Evolutionary conservation across 2,888 invertebrate species (phyloP).

Genomic region (Mythimna impura): DNA sequence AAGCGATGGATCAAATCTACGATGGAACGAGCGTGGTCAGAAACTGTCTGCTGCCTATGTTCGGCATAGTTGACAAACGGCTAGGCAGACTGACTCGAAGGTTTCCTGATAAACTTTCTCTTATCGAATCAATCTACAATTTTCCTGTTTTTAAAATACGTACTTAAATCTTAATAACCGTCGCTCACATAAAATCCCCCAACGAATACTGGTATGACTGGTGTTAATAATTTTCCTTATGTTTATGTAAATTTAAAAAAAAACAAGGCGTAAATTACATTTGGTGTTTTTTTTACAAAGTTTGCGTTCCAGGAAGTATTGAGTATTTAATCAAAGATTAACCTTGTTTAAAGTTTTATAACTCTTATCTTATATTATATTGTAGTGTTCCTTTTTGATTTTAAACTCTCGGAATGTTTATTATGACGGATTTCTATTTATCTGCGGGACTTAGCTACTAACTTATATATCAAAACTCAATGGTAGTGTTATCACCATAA

Average conservation of each 20-base stretch:
- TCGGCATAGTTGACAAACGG: background rate
- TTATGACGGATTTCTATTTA: slow-evolving; percentile 69
- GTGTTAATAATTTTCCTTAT: slow-evolving; percentile 60
- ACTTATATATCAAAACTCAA: slow-evolving; percentile 65
- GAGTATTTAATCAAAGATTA: slow-evolving; percentile 56
- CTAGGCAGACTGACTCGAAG: background rate
- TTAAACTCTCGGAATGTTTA: slow-evolving; percentile 61
- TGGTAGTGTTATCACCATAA: slow-evolving; percentile 70
- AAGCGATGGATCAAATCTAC: background rate
- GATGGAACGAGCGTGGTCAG: background rate
- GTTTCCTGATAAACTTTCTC: slow-evolving; percentile 24
- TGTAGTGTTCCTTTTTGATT: slow-evolving; percentile 51
- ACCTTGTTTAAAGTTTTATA: slow-evolving; percentile 40
- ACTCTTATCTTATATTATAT: slow-evolving; percentile 58
- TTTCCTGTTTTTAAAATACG: slow-evolving; percentile 23
- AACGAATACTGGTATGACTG: slow-evolving; percentile 34
- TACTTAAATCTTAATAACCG: background rate
- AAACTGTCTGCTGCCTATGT: background rate
- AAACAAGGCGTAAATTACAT: slow-evolving; percentile 18
- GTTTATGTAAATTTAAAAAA: slow-evolving; percentile 38
- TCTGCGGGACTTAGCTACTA: slow-evolving; percentile 72
- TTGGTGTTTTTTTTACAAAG: slow-evolving; percentile 23
- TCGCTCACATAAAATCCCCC: slow-evolving; percentile 17
- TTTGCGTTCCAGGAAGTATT: slow-evolving; percentile 58
- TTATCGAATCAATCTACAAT: background rate